Conservation (phyloP, 2,797 vertebrate species). For the Sebastes diaconus region DNA sequence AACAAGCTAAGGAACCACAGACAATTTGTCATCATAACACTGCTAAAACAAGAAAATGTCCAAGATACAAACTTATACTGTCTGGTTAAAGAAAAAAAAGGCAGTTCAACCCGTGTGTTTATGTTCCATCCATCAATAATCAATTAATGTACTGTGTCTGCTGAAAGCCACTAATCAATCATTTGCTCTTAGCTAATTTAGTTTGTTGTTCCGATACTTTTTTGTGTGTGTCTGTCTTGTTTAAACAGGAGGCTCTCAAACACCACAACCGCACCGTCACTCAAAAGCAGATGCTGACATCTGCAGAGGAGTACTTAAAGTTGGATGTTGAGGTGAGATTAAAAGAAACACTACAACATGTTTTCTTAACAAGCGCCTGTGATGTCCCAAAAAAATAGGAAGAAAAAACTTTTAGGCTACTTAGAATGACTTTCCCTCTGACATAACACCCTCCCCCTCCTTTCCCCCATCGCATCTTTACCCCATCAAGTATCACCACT, state of each 20-base stretch:
- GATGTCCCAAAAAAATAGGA: neutral
- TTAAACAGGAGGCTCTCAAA: conserved; percentile 85
- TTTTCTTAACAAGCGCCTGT: neutral
- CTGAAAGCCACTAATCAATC: neutral
- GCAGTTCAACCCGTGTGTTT: neutral
- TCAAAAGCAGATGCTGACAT: conserved; percentile 85
- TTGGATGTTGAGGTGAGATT: conserved; percentile 86
- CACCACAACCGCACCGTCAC: conserved; percentile 85
- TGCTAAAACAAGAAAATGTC: neutral
- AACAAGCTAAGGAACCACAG: neutral
- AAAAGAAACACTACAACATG: neutral
- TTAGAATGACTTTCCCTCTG: neutral
- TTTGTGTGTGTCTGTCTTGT: conserved; percentile 4
- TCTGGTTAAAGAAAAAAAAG: neutral
- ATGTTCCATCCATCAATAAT: neutral
- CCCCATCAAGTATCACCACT: no score
- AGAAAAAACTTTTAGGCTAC: neutral
- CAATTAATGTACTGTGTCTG: neutral
- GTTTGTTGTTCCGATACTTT: neutral
- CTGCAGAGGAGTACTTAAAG: conserved; percentile 78
- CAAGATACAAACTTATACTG: neutral
- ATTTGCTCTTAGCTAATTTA: neutral
- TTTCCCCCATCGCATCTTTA: no score
- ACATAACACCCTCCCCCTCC: no score
- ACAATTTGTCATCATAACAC: neutral